These are phyloP conservation scores for Blera fallax DNA, from an alignment of 2,888 invertebrate species.

Conservation along the genomic window DNA sequence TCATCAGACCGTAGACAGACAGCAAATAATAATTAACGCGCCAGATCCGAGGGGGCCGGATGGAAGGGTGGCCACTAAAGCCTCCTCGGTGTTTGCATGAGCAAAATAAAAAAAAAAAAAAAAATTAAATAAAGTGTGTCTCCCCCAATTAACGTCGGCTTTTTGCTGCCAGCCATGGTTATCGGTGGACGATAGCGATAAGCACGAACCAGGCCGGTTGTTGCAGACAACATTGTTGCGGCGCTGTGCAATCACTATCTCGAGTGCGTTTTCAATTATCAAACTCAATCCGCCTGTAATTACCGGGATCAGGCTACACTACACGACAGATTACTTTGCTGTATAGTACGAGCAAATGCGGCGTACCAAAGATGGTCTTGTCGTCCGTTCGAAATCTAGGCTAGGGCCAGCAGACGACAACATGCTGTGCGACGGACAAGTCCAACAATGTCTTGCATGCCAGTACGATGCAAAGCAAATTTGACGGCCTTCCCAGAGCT, in stretches of 20 bases:
- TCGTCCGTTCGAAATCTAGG: slow-evolving; percentile 1
- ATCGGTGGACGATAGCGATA: slow-evolving; percentile 47
- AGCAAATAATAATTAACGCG: slow-evolving; percentile 55
- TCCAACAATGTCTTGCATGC: slow-evolving; percentile 37
- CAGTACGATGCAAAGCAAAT: not conserved
- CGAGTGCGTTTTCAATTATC: slow-evolving; percentile 65
- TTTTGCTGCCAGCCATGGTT: slow-evolving; percentile 36
- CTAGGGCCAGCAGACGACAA: slow-evolving; percentile 6
- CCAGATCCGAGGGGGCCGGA: not conserved
- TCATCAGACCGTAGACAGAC: slow-evolving; percentile 58
- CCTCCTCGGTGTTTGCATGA: slow-evolving; percentile 31
- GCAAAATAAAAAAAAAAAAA: not conserved
- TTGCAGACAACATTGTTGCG: slow-evolving; percentile 10
- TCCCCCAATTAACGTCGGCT: slow-evolving; percentile 49
- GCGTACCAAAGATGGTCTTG: not conserved
- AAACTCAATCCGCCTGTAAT: slow-evolving; percentile 28
- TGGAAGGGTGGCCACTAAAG: not conserved
- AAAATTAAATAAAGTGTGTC: slow-evolving; percentile 12
- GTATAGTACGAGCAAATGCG: no score
- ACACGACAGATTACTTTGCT: not conserved
- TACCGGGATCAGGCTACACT: not conserved
- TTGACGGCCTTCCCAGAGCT: slow-evolving; percentile 32
- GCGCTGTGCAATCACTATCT: slow-evolving; percentile 37
- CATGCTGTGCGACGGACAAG: slow-evolving; percentile 1
- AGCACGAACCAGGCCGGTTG: slow-evolving; percentile 39